Base-by-base conservation (phyloP, 2,888 invertebrate genomes). In the Agrilus mali region DNA sequence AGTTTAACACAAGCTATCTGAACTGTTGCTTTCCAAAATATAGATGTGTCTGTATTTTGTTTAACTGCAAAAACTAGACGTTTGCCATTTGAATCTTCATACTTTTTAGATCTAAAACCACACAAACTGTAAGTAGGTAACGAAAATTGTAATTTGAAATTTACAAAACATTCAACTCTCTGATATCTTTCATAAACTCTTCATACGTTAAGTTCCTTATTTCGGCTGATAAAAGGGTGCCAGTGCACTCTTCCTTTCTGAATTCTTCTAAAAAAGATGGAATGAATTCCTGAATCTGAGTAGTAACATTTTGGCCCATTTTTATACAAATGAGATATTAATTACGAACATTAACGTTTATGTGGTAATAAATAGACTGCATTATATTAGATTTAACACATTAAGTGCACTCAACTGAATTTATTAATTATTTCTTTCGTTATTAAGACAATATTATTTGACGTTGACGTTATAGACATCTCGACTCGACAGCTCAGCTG, bases 11-110 rank as follows among this genome's bases (percentile, higher is more conserved):
- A 78, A 22, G 74, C 76, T 51, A 83, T 75, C 58, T 75, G 70
- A 1, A 82, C 75, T 1, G 78, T 79, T 1, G 77, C 78, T 58
- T 80, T 81, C 83, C 83, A 83, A 32, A 82, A 65, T 17, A 80
- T 57, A 1, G 78, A 72, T 0, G 72, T 66, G 57, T 80, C 80
- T 4, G 77, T 74, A 3, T 78, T 80, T 49, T 72, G 73, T 56
- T 78, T 77, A 2, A 82, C 71, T 37, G 75, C 72, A 65, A 82
- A 82, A 33, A 78, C 61, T 22, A 82, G 60, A 56, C 75, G 76
- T 55, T 78, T 77, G 1, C 79, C 80, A 53, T 72, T 69, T 4
- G 69, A 61, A 60, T 78, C 78, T 47, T 74, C 67, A 53, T 75
- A 78, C 53, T 73, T 72, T 46, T 71, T 69, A 1, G 78, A 76